Evolutionary conservation across 2,888 invertebrate species (phyloP).

Genomic region (Rhagonycha fulva): DNA sequence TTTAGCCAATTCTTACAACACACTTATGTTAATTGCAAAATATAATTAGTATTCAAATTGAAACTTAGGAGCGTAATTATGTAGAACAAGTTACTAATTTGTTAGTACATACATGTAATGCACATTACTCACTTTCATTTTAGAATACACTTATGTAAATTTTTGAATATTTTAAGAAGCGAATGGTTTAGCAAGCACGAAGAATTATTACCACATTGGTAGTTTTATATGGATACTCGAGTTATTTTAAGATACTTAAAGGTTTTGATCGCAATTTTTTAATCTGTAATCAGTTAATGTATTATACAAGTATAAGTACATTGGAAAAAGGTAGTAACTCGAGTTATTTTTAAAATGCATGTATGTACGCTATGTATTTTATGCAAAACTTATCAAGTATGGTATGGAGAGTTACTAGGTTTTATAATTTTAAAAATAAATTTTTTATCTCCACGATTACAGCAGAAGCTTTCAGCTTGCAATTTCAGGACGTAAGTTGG

Average conservation of each 20-base stretch:
- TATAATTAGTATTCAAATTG: not conserved
- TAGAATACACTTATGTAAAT: not conserved
- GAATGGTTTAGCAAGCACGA: not conserved
- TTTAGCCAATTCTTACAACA: not conserved
- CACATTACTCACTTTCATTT: slow-evolving; percentile 7
- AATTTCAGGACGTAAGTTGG: not conserved
- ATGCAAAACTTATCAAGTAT: too few relatives aligned
- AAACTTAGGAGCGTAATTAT: not conserved
- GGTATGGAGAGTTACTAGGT: too few relatives aligned
- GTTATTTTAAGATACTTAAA: not conserved
- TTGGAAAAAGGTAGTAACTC: too few relatives aligned
- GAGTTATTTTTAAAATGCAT: too few relatives aligned
- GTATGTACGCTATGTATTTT: too few relatives aligned
- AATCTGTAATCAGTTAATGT: not conserved
- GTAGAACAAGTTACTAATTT: not conserved
- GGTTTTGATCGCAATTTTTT: not conserved
- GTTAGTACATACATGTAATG: not conserved
- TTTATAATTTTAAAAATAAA: too few relatives aligned
- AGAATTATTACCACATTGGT: not conserved
- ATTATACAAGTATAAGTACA: not conserved
- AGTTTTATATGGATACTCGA: not conserved
- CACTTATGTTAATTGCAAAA: slow-evolving; percentile 5
- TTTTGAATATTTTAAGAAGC: not conserved
- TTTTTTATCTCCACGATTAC: too few relatives aligned
- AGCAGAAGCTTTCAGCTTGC: not conserved